Conservation (phyloP, 2,888 invertebrate genomes). For the Phyto melanocephala region DNA sequence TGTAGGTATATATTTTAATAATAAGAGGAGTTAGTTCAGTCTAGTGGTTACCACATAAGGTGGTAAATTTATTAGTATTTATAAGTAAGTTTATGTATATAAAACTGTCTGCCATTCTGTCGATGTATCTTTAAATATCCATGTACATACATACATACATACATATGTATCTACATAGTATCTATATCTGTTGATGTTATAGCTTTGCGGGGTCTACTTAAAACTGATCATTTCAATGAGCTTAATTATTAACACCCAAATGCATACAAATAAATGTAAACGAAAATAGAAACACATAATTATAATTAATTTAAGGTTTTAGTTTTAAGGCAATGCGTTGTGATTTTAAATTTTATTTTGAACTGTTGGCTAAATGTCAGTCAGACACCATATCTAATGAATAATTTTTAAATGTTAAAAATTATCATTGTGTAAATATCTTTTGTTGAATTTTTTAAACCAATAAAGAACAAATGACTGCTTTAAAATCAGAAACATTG, state of each 20-base stretch:
- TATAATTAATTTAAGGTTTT: slow-evolving; percentile 42
- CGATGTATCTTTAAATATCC: slow-evolving; percentile 14
- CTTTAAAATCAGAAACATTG: too few species aligned
- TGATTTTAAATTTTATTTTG: slow-evolving; percentile 25
- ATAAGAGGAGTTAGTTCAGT: slow-evolving; percentile 50
- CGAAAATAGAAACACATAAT: neutral
- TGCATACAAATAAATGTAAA: neutral
- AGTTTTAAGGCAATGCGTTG: slow-evolving; percentile 7
- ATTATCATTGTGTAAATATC: too few species aligned
- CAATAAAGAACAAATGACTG: too few species aligned
- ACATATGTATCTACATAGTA: too few species aligned
- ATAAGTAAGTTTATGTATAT: neutral
- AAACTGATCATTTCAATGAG: slow-evolving; percentile 50
- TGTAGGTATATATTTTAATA: slow-evolving; percentile 31
- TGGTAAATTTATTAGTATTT: too few species aligned
- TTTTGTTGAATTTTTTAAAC: too few species aligned
- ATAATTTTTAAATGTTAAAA: too few species aligned
- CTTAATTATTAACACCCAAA: slow-evolving; percentile 47
- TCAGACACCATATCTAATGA: too few species aligned
- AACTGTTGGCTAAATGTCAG: slow-evolving; percentile 34
- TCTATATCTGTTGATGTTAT: slow-evolving; percentile 9
- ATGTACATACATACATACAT: too few species aligned
- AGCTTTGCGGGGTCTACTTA: slow-evolving; percentile 25
- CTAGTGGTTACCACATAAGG: slow-evolving; percentile 57
- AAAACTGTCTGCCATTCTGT: slow-evolving; percentile 10